Percentiles rank a stretch among this genome's conserved stretches.
Evolutionary conservation across 2,888 invertebrate species (phyloP).

Genomic region (Sycophila texana): DNA sequence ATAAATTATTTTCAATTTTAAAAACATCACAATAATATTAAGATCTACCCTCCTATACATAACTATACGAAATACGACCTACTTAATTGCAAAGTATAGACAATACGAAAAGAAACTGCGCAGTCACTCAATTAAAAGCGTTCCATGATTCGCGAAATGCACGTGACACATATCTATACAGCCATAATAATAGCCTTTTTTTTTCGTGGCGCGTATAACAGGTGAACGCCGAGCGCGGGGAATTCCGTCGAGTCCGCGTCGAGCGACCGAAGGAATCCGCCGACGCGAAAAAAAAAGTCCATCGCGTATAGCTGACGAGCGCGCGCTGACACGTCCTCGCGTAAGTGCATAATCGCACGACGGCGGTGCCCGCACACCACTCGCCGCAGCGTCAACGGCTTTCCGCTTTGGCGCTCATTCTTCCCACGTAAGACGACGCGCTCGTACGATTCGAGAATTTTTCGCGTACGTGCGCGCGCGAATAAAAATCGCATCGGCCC

Average conservation of each 20-base stretch:
- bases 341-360: constrained; percentile 32
- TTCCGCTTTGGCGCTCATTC: constrained; percentile 22
- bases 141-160: neutral
- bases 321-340: neutral
- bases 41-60: too few relatives aligned
- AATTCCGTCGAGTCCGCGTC: too few relatives aligned
- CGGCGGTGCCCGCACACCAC: neutral
- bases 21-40: too few relatives aligned
- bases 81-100: too few relatives aligned
- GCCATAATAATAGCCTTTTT: neutral
- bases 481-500: neutral
- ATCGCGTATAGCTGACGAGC: neutral
- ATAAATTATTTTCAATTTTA: too few relatives aligned
- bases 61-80: too few relatives aligned
- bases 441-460: constrained; percentile 1
- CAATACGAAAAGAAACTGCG: too few relatives aligned
- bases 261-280: too few relatives aligned
- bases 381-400: constrained; percentile 36
- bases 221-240: too few relatives aligned
- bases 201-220: too few relatives aligned
- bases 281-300: neutral
- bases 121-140: too few relatives aligned
- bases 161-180: neutral
- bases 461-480: constrained; percentile 1
- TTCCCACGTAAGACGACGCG: constrained; percentile 29